Base-by-base conservation (phyloP, 2,888 invertebrate genomes). In the Onchidella celtica region DNA sequence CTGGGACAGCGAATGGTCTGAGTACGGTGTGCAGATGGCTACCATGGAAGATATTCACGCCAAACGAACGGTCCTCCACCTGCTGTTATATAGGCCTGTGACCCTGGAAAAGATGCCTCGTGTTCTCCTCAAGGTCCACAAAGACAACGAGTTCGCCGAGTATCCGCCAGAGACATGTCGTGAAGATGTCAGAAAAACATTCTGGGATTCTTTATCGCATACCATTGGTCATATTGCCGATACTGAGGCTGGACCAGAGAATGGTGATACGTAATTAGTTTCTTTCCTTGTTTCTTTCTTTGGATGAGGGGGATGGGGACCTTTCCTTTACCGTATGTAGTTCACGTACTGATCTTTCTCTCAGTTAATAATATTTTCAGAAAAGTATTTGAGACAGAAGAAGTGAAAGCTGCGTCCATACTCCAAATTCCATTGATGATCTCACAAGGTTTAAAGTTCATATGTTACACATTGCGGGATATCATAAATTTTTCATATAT, bases 1-100 rank as follows among this genome's bases (percentile, higher is more conserved):
- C 74, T 78, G 79, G 79, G 38, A 63, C 1, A 59, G 34, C 14
- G 79, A 79, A 27, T 82, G 79, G 79, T 40, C 66, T 21, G 38
- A 75, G 32, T 82, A 82, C 68, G 79, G 69, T 11, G 40, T 82
- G 21, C 79, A 82, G 75, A 82, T 82, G 79, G 82, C 82, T 21
- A 68, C 61, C 1, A 63, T 82, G 74, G 82, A 82, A 65, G 40
- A 32, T 6, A 27, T 17, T 1, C 61, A 74, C 29, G 36, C 75
- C 11, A 55, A 68, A 11, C 68, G 82, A 2, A 24, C 69, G 47
- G 79, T 82, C 29, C 77, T 82, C 29, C 73, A 79, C 38, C 68
- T 82, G 59, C 69, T 82, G 21, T 9, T 79, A 6, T 74, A 79
- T 38, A 66, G 75, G 57, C 63, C 66, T 4, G 55, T 75, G 38